A percentile compares a stretch with the other conserved stretches of the same genome.
These are phyloP conservation scores for Sebastes umbrosus DNA, from an alignment of 2,797 vertebrate genomes.

Conservation along the genomic window DNA sequence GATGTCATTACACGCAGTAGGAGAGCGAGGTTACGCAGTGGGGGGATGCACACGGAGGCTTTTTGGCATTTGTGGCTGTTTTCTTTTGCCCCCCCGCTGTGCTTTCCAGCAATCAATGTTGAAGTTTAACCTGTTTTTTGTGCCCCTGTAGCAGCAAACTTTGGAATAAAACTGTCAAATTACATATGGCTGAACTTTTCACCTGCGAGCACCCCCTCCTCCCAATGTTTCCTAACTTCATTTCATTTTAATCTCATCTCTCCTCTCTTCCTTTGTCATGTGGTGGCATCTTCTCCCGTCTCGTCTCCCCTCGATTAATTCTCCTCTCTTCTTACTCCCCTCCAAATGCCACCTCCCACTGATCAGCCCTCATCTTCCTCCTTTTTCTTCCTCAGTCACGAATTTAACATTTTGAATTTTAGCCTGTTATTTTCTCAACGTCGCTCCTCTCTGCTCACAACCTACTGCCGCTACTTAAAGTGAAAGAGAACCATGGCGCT, in stretches of 20 bases:
- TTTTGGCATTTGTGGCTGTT: not conserved
- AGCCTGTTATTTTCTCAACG: not conserved
- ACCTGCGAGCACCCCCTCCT: not conserved
- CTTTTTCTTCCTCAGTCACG: not conserved
- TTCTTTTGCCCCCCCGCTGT: conserved; percentile 18
- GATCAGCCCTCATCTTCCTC: not conserved
- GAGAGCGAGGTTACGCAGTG: not conserved
- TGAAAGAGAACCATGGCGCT: not conserved
- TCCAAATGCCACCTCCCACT: not conserved
- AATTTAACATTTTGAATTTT: not conserved
- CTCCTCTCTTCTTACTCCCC: not conserved
- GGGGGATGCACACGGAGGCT: conserved; percentile 5
- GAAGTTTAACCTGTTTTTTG: not conserved
- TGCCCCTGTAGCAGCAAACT: conserved; percentile 4
- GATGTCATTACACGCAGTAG: conserved; percentile 28
- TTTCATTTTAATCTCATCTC: conserved; percentile 37
- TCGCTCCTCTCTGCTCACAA: not conserved
- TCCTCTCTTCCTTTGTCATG: not conserved
- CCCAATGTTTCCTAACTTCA: not conserved
- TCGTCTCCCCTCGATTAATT: not conserved
- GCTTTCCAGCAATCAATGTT: not conserved
- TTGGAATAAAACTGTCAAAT: conserved; percentile 32
- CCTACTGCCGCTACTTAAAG: not conserved
- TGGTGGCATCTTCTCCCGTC: not conserved
- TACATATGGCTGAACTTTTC: conserved; percentile 4